Evolutionary conservation across 2,797 vertebrate genomes (phyloP), one percentile per base, ranked within the genome.

Genomic region (Australoheros facetus): DNA sequence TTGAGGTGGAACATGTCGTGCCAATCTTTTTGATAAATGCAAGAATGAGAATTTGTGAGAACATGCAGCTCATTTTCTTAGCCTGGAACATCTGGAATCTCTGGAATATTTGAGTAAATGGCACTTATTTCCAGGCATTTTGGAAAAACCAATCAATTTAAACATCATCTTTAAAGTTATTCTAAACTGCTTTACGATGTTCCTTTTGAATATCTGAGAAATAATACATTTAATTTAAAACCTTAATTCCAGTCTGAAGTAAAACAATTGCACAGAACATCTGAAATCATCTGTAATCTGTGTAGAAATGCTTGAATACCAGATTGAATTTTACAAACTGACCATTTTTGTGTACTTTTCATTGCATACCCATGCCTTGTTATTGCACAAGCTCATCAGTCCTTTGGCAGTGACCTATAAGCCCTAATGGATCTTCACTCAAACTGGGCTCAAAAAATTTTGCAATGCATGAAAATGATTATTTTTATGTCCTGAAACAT

Each of bases 71-170:
- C 17, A 2, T 69, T 69, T 69, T 30, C 9, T 69, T 17, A 69
- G 26, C 26, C 42, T 30, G 64, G 17, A 28, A 69, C 64, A 51
- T 30, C 64, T 12, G 26, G 12, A 30, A 17, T 28, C 2, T 51
- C 14, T 51, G 45, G 42, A 69, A 13, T 51, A n/a, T 51, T 51
- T 5, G 28, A 1, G 17, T 48, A 0, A 30, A 66, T 0, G 11
- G 3, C 28, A 66, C 17, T 48, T 4, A 45, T 66, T 66, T 48
- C 39, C 10, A 51, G 39, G 26, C 39, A 10, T 69, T 66, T 66
- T 5, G 16, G 23, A 23, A 0, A 0, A 0, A 19, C 5, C 4
- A 0, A 30, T 66, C 16, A 23, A 48, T 28, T 66, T 69, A 51
- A 30, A 69, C 23, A 51, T 3, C 23, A 51, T 4, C 2, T 48